Evolutionary conservation across 2,797 vertebrate species (phyloP).

Genomic region (Cephalopachus bancanus): DNA sequence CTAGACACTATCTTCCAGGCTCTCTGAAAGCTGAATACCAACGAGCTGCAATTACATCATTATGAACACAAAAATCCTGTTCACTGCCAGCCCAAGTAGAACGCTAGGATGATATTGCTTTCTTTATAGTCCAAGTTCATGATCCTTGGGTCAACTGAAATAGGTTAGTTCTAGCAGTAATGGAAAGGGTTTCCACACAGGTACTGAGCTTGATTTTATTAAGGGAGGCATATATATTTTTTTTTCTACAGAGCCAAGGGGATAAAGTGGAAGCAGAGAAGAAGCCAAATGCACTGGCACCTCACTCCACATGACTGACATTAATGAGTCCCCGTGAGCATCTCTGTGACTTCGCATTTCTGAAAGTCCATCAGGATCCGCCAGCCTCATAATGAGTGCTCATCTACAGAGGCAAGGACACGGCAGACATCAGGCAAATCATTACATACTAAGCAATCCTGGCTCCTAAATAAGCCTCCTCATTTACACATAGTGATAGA

Average conservation of each 20-base stretch:
- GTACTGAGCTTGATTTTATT: not conserved
- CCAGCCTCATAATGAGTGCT: not conserved
- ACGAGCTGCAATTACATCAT: not conserved
- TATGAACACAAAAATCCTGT: not conserved
- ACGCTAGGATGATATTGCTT: not conserved
- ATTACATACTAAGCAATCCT: not conserved
- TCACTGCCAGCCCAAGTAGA: not conserved
- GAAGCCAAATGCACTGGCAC: not conserved
- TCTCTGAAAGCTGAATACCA: constrained; percentile 20
- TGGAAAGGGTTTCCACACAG: not conserved
- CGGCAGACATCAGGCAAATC: not conserved
- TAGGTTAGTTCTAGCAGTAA: not conserved
- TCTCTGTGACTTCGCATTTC: not conserved
- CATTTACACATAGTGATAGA: not conserved
- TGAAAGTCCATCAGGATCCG: not conserved
- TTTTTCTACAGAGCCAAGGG: constrained; percentile 9
- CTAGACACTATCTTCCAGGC: constrained; percentile 5
- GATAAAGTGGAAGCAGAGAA: not conserved
- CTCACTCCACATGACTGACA: not conserved
- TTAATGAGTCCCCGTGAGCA: not conserved
- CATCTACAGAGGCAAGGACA: not conserved
- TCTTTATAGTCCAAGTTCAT: not conserved
- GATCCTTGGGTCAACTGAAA: not conserved
- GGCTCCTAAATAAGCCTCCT: not conserved
- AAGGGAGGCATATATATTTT: not conserved